A percentile compares a stretch with the other conserved stretches of the same genome.
Evolutionary conservation across 1,140 invertebrate species (phyloP).

Genomic region (Tetramorium simillimum): DNA sequence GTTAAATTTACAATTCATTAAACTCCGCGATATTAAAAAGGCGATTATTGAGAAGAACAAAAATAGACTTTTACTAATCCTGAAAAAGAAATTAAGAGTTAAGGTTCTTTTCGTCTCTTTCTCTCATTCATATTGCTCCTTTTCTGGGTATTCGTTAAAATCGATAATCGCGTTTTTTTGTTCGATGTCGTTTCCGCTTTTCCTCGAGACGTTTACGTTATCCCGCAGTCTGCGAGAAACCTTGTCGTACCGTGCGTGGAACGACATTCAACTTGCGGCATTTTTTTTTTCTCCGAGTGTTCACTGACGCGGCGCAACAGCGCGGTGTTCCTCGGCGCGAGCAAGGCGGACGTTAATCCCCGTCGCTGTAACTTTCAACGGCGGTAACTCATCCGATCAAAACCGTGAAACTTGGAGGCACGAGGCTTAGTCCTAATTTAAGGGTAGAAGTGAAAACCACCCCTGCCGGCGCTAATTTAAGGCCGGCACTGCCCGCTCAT

Average conservation of each 20-base stretch:
- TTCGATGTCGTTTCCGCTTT: not conserved
- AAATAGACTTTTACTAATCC: not conserved
- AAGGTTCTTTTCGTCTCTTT: not conserved
- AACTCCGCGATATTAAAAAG: not conserved
- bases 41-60: not conserved
- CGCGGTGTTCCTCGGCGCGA: not conserved
- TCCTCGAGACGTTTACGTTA: not conserved
- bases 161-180: not conserved
- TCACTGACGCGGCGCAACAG: slow-evolving; percentile 36
- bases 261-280: slow-evolving; percentile 6
- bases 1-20: not conserved
- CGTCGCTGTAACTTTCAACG: slow-evolving; percentile 72
- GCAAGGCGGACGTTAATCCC: slow-evolving; percentile 58
- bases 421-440: slow-evolving; percentile 85
- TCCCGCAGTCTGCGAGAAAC: not conserved
- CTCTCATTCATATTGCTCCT: not conserved
- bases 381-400: slow-evolving; percentile 82
- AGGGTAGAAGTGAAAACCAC: slow-evolving; percentile 85
- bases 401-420: slow-evolving; percentile 81
- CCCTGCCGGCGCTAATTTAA: slow-evolving; percentile 84
- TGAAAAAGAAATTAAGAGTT: not conserved
- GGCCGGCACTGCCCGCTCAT: slow-evolving; percentile 83
- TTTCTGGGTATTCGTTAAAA: not conserved
- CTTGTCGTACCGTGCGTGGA: not conserved
- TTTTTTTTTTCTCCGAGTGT: slow-evolving; percentile 22